Percentiles rank a stretch among this genome's conserved stretches.
Conservation (phyloP, 2,888 invertebrate species). For the Thera obeliscata region DNA sequence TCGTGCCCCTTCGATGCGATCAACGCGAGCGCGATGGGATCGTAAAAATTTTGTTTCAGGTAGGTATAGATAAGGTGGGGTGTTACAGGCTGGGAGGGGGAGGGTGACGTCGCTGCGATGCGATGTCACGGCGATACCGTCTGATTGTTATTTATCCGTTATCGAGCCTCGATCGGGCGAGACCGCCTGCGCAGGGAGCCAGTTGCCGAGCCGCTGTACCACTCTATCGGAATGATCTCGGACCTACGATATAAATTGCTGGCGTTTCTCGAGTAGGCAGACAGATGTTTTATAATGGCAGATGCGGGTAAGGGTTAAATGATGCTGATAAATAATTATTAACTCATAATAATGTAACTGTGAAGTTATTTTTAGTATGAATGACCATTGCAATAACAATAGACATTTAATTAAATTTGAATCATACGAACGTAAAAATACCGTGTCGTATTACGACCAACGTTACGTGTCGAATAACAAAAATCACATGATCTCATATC, state of each 20-base stretch:
- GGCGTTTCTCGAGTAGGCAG: constrained; percentile 44
- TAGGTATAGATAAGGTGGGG: constrained; percentile 54
- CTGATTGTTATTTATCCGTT: constrained; percentile 74
- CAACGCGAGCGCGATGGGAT: constrained; percentile 64
- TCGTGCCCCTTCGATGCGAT: constrained; percentile 55
- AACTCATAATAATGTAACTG: not conserved
- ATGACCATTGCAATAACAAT: not conserved
- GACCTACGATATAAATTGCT: constrained; percentile 59
- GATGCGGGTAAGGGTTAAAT: constrained; percentile 29
- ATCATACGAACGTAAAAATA: constrained; percentile 14
- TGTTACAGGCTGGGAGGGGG: constrained; percentile 41
- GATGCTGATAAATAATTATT: not conserved
- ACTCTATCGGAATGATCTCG: constrained; percentile 57
- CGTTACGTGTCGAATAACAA: constrained; percentile 31
- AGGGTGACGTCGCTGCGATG: constrained; percentile 45
- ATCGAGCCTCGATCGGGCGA: constrained; percentile 61
- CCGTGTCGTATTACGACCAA: constrained; percentile 30
- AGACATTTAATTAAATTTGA: not conserved
- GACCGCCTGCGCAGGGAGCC: constrained; percentile 61
- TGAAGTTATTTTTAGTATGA: not conserved
- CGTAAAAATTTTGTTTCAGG: constrained; percentile 67
- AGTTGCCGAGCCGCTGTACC: constrained; percentile 37
- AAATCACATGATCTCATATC: constrained; percentile 44
- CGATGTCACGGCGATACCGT: constrained; percentile 68
- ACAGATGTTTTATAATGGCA: constrained; percentile 41